Evolutionary conservation across 2,888 invertebrate genomes (phyloP).

Genomic region (Malacosoma neustria): DNA sequence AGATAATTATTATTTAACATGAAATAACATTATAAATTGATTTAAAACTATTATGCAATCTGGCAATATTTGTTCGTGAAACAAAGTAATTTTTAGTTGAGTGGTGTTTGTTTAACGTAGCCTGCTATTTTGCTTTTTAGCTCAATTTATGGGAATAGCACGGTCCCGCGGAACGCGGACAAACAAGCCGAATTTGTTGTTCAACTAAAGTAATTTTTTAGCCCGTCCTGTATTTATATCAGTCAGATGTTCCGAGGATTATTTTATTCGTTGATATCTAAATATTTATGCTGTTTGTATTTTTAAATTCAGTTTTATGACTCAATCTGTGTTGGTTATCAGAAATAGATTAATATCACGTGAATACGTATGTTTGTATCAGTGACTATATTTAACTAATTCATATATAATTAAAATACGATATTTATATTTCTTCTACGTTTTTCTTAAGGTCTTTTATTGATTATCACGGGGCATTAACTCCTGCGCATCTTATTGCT

Average conservation of each 20-base stretch:
- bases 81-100: constrained; percentile 63
- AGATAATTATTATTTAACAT: too few species aligned
- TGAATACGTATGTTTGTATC: too few species aligned
- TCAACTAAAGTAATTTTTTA: constrained; percentile 55
- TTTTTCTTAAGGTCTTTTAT: too few species aligned
- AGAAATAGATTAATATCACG: too few species aligned
- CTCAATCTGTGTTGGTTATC: neutral
- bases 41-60: too few species aligned
- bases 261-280: constrained; percentile 28
- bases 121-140: constrained; percentile 65
- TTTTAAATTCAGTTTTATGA: neutral
- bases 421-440: too few species aligned
- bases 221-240: constrained; percentile 50
- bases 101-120: constrained; percentile 54
- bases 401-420: too few species aligned
- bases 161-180: constrained; percentile 55
- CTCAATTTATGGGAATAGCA: constrained; percentile 67
- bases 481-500: too few species aligned
- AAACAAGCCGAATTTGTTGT: constrained; percentile 64
- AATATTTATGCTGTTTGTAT: constrained; percentile 1
- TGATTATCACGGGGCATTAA: too few species aligned
- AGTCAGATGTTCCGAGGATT: constrained; percentile 35
- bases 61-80: constrained; percentile 56
- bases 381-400: too few species aligned
- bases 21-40: too few species aligned